Base-by-base conservation (phyloP, 2,888 invertebrate species). In the Drosophila ezoana region DNA sequence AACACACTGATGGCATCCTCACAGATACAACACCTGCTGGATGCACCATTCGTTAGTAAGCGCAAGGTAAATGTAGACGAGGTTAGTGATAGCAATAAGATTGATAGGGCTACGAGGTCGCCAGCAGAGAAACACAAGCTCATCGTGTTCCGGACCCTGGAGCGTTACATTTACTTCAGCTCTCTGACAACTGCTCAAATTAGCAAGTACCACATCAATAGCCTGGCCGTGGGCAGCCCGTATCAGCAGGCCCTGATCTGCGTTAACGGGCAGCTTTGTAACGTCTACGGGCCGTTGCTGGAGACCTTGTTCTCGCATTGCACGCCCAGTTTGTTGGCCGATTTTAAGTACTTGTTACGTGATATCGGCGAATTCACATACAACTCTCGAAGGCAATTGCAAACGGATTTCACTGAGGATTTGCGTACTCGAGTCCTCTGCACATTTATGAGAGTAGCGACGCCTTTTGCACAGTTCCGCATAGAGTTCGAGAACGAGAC, bases 1-100 rank as follows among this genome's bases (percentile, higher is more conserved):
- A 87, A 88, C 37, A 72, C 81, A 1, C 32, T 84, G 3, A 53
- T 88, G 32, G 72, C 57, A 23, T 89, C 87, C 8, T 64, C 84
- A 0, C 63, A 86, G 32, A 10, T 84, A 6, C 57, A 73, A 14
- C 37, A 38, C 0, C 47, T 80, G 4, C 41, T 89, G 20, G 70
- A 80, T 44, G 53, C 66, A 6, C 51, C 59, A 1, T 37, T 37
- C 18, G 56, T 71, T 5, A 63, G 28, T 3, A 23, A 4, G 18
- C 66, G 72, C 18, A 83, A 83, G 87, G 87, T 84, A 84, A 87
- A 41, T 75, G 28, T 33, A 28, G 41, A 18, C 3, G 20, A 20
- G 18, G 11, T 33, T 52, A 45, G 11, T 59, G 35, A 38, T 67
- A 73, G 18, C 32, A 33, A 16, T 38, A 66, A 40, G 43, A 68